These are phyloP conservation scores for Tiliqua scincoides DNA, from an alignment of 2,113 vertebrate species.

Conservation along the genomic window DNA sequence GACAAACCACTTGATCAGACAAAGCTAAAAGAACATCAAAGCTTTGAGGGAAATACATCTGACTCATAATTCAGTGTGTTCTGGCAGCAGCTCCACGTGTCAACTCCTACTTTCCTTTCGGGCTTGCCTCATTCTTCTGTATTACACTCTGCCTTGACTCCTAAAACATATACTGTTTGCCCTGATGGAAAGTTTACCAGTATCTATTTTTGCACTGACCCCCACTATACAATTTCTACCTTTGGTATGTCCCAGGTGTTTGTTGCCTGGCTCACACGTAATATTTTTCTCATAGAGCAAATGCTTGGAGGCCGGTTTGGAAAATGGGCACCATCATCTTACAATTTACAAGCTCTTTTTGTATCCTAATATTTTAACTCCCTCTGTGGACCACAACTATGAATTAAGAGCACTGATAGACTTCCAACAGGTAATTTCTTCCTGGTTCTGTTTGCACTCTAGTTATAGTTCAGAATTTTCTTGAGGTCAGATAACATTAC, in stretches of 20 bases:
- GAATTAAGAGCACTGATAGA: background rate
- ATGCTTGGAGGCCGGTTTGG: background rate
- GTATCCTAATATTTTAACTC: background rate
- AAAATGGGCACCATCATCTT: background rate
- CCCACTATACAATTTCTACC: background rate
- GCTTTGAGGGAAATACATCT: background rate
- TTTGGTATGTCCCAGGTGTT: background rate
- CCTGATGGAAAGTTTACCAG: background rate
- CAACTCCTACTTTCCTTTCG: background rate
- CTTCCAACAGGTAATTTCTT: background rate
- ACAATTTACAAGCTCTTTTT: background rate
- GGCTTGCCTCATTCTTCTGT: background rate
- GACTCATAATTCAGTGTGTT: background rate
- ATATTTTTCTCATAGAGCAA: background rate
- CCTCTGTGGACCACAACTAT: background rate
- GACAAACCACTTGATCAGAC: background rate
- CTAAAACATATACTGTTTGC: background rate
- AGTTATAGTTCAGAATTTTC: background rate
- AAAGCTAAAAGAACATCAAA: background rate
- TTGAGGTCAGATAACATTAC: background rate
- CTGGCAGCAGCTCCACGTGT: background rate
- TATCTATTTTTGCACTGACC: background rate
- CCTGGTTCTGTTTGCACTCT: background rate
- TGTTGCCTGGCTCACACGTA: background rate
- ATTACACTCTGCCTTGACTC: background rate